Conservation (phyloP, 2,797 vertebrate genomes). For the Sebastes vulpes region DNA sequence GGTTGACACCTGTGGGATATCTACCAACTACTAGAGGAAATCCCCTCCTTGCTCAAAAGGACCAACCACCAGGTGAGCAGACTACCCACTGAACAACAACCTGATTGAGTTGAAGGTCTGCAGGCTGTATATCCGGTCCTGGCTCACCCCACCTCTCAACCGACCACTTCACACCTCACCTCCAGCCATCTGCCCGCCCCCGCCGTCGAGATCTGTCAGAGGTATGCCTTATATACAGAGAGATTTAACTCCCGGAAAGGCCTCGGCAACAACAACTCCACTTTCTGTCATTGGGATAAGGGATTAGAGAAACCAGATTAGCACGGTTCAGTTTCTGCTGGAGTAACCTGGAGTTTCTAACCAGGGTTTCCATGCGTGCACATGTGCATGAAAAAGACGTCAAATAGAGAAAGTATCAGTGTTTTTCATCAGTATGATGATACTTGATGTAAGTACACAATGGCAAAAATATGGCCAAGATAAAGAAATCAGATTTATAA, state of each 20-base stretch:
- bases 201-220: background rate
- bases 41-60: background rate
- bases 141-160: conserved; percentile 23
- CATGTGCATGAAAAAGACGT: background rate
- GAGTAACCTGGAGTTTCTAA: background rate
- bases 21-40: background rate
- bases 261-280: background rate
- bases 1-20: background rate
- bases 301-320: background rate
- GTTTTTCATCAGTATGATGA: background rate
- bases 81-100: conserved; percentile 20
- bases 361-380: background rate
- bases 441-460: background rate
- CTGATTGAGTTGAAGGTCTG: conserved; percentile 21
- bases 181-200: conserved; percentile 51
- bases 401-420: background rate
- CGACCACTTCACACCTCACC: conserved; percentile 60
- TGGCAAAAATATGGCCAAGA: background rate
- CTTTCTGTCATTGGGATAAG: background rate
- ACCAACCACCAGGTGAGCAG: conserved; percentile 19
- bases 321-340: background rate
- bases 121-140: conserved; percentile 30
- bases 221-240: conserved; percentile 12
- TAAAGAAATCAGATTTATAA: background rate
- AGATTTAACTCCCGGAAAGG: conserved; percentile 14